Conservation (phyloP, 2,797 vertebrate genomes). For the Coregonus ussuriensis region DNA sequence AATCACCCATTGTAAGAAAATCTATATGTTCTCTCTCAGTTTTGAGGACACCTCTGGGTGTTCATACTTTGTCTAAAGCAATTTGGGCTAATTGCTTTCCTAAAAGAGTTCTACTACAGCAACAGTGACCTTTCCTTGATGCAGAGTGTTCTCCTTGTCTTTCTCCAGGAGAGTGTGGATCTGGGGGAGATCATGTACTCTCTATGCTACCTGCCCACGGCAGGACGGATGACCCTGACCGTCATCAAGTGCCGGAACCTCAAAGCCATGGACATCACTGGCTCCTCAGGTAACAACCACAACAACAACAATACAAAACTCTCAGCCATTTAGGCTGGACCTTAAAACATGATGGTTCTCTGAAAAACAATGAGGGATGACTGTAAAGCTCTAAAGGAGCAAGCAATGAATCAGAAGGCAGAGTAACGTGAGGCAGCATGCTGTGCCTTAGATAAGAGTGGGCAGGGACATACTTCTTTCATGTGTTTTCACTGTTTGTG, state of each 20-base stretch:
- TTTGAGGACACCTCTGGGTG: background rate
- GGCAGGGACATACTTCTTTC: background rate
- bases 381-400: background rate
- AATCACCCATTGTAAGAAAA: background rate
- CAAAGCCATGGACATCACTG: constrained; percentile 99
- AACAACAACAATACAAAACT: constrained; percentile 9
- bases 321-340: background rate
- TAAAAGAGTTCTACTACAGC: background rate
- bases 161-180: constrained; percentile 91
- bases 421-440: background rate
- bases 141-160: constrained; percentile 1
- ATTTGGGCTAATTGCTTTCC: background rate
- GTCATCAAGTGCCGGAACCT: constrained; percentile 99
- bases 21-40: background rate
- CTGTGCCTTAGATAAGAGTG: background rate
- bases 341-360: background rate
- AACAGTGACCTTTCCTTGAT: background rate
- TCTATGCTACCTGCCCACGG: constrained; percentile 96
- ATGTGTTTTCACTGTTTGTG: background rate
- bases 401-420: background rate
- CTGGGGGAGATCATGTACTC: constrained; percentile 99
- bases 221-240: constrained; percentile 95
- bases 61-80: background rate
- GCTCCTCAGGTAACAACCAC: constrained; percentile 86
- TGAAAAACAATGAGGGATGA: background rate